Base-by-base conservation (phyloP, 2,888 invertebrate genomes). In the Capitulum mitella region DNA sequence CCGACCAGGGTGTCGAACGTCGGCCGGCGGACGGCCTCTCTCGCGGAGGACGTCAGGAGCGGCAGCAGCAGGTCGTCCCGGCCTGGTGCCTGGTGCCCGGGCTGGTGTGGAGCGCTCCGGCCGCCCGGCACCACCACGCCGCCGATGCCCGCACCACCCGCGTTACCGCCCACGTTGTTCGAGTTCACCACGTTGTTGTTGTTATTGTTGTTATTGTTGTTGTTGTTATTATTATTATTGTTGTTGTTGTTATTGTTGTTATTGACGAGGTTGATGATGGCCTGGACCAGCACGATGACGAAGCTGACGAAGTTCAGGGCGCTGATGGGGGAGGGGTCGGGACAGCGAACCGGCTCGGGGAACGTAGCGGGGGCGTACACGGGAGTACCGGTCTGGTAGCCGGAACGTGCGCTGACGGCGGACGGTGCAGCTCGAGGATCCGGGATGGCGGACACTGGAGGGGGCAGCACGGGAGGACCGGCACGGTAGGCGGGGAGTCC, bases 151-250 rank as follows among this genome's bases (percentile, higher is more conserved):
- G 34, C 34, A 16, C 64, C 64, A 5, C 32, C 34, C 19, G 34
- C 64, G 16, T 34, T 34, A 3, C 32, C 34, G 14, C 34, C 37
- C 16, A 79, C 78, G 32, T 77, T 79, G 48, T 78, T 80, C 26
- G 76, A 46, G 51, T 80, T 80, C 22, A 77, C 40, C 37, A 79
- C 79, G 70, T 79, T 80, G 78, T 79, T 80, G 40, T 80, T 80
- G 29, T 80, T 80, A n/a, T 80, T 79, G 40, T 79, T 79, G 32
- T 80, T 79, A 29, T 80, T 79, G 22, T 80, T 80, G 46, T 79
- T 80, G 32, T 80, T 80, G 74, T 80, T 80, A 29, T 80, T 80
- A 26, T 80, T 79, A 29, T 79, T 80, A 26, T 80, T 80, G 22
- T 80, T 79, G 22, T 80, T 80, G 46, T 79, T 80, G 64, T 80